phyloP scores from a whole-genome alignment of 1,140 invertebrate genomes.

The Wiebesia pumilae region DNA sequence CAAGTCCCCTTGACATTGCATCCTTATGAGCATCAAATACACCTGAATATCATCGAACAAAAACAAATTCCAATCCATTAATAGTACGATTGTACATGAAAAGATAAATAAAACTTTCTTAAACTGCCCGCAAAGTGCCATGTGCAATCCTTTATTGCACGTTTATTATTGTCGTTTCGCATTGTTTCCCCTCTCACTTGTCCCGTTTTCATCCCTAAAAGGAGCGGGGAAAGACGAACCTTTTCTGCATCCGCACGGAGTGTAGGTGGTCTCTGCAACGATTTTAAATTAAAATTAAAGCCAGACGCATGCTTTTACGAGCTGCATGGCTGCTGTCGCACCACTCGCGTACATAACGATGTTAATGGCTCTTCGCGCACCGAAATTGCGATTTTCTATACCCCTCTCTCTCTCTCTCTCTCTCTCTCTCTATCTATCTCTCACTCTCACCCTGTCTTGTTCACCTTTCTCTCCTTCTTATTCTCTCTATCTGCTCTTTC shows the following conservation, averaged over 20 bases:
- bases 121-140: background rate
- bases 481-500: background rate
- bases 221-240: background rate
- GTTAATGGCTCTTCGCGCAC: constrained; percentile 64
- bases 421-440: constrained; percentile 31
- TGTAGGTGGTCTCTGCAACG: constrained; percentile 71
- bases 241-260: background rate
- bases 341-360: constrained; percentile 61
- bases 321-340: constrained; percentile 60
- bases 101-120: background rate
- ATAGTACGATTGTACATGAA: constrained; percentile 46
- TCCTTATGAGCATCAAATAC: background rate
- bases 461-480: background rate
- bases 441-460: background rate
- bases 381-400: constrained; percentile 63
- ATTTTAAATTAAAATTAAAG: constrained; percentile 75
- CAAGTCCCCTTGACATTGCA: background rate
- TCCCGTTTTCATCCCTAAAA: constrained; percentile 18
- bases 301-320: constrained; percentile 64
- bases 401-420: constrained; percentile 26
- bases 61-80: too few relatives aligned
- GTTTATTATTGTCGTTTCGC: constrained; percentile 7
- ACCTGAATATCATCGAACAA: background rate
- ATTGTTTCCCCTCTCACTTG: constrained; percentile 12
- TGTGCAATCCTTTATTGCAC: background rate